Conservation (phyloP, 2,797 vertebrate genomes). For the Gymnodraco acuticeps region DNA sequence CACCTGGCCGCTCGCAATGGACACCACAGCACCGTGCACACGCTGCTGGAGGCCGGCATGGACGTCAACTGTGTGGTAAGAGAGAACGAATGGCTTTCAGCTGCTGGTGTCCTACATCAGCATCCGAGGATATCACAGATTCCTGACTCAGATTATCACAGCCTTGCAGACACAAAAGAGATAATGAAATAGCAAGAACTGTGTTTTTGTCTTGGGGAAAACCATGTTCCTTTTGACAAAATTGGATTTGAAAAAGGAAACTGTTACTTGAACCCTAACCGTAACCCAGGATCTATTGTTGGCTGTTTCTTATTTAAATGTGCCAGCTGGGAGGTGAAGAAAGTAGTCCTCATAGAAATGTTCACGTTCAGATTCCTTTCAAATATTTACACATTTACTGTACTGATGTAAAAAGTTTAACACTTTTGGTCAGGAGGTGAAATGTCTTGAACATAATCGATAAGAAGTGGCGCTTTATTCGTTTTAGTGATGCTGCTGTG, state of each 20-base stretch:
- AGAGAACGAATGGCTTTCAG: not conserved
- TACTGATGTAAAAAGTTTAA: not conserved
- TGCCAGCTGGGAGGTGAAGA: conserved; percentile 2
- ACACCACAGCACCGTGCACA: conserved; percentile 91
- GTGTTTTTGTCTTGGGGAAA: not conserved
- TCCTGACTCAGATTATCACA: not conserved
- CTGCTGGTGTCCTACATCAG: not conserved
- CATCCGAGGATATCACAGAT: conserved; percentile 10
- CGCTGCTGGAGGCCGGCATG: conserved; percentile 94
- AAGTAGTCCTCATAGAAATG: not conserved
- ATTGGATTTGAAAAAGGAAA: conserved; percentile 7
- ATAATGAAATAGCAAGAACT: not conserved
- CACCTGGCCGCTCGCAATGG: conserved; percentile 96
- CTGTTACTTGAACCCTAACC: not conserved
- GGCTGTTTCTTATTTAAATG: not conserved
- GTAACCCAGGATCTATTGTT: not conserved
- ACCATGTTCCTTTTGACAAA: conserved; percentile 4
- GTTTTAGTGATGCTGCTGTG: conserved; percentile 13
- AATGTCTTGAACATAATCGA: not conserved
- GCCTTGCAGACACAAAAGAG: not conserved
- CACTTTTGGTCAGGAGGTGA: not conserved
- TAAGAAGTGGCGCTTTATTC: conserved; percentile 8
- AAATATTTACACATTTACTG: not conserved
- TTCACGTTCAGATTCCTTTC: not conserved
- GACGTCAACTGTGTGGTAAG: conserved; percentile 96